These are phyloP conservation scores for Tupiocoris notatus DNA, from an alignment of 2,888 invertebrate genomes.

Conservation along the genomic window DNA sequence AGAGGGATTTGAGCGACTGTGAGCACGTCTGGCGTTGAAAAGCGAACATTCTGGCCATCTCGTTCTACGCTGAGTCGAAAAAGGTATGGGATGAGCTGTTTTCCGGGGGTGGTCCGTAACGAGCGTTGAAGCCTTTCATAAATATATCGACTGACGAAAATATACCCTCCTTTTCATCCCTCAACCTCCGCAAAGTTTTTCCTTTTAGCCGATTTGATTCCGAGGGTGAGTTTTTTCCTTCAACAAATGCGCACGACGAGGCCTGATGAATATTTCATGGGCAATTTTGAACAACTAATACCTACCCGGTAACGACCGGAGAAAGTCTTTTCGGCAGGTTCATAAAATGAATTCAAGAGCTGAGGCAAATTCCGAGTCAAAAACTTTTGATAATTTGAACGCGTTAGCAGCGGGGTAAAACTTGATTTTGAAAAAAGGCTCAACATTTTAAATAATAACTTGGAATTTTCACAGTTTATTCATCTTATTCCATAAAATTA, in stretches of 20 bases:
- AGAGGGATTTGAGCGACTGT: neutral
- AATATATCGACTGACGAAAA: slow-evolving; percentile 12
- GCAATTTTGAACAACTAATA: neutral
- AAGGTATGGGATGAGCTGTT: neutral
- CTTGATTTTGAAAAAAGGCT: too few relatives aligned
- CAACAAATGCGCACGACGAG: neutral
- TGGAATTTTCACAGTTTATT: too few relatives aligned
- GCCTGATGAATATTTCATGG: neutral
- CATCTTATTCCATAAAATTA: too few relatives aligned
- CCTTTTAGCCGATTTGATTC: neutral
- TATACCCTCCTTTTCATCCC: too few relatives aligned
- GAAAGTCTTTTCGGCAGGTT: too few relatives aligned
- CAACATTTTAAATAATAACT: too few relatives aligned
- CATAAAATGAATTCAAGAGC: too few relatives aligned
- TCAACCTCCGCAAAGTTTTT: neutral
- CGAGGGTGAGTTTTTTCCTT: neutral
- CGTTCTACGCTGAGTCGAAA: neutral
- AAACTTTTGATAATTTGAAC: too few relatives aligned
- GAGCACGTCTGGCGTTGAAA: neutral
- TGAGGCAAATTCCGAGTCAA: too few relatives aligned
- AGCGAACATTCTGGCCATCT: slow-evolving; percentile 6
- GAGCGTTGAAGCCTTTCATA: slow-evolving; percentile 17
- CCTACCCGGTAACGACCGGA: neutral
- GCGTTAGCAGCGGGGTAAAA: too few relatives aligned
- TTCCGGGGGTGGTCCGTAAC: slow-evolving; percentile 5